Evolutionary conservation across 53 echinoderm and acorn worm genomes (phyloP), one percentile per base, ranked within the genome.

Genomic region (Astropecten irregularis): DNA sequence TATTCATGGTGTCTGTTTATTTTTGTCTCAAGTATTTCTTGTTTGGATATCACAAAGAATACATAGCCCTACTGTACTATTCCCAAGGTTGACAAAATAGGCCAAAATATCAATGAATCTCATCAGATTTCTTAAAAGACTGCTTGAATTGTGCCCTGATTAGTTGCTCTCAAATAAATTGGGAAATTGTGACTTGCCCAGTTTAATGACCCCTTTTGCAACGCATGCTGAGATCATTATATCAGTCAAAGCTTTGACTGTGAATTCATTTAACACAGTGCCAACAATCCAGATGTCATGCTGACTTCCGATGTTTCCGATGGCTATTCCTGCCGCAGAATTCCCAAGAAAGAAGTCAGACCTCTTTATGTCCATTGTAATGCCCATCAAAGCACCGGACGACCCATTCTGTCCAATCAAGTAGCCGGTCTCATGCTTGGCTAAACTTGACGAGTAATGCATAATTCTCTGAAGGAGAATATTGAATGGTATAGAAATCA

Each of bases 241-340:
- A 25, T 26, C 21, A 44, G 22, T 69, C 27, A 40, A 15, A 23
- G 18, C 11, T n/a, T 7, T 34, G 38, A 40, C 32, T 55, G 58
- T 39, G 27, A 76, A 65, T 57, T 58, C 57, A 57, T 40, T 76
- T 76, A 27, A 5, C 2, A 14, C 16, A 36, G 7, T 39, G 57
- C 76, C 26, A 19, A 76, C 52, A 54, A 58, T 27, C 65, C 19
- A 39, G 39, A 76, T 23, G 40, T 55, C 76, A 58, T 14, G 76
- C 57, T 56, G 76, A 58, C 76, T 76, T 76, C 37, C 76, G 76
- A 54, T 76, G 4, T 32, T 51, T 35, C 72, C 36, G 72, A 72
- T 51, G 76, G 76, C 76, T 37, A 57, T 76, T 58, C 58, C 56
- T 11, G 76, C 58, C 44, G 58, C 76, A 58, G 37, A 23, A 2